These are phyloP conservation scores for Manis crassicaudata DNA, from an alignment of 2,797 vertebrate species.

Conservation along the genomic window DNA sequence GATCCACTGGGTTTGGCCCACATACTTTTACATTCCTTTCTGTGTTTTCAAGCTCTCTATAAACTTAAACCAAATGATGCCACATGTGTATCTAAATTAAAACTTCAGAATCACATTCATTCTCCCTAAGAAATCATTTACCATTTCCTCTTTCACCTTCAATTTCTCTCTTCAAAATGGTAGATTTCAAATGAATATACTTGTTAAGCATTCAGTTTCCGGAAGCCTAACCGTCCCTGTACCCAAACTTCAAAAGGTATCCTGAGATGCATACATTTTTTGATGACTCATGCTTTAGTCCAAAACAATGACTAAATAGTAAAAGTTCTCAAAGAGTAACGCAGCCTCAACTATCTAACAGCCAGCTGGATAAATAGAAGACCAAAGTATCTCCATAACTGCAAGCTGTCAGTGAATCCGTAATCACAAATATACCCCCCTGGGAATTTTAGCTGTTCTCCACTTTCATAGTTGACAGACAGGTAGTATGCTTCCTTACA, in stretches of 20 bases:
- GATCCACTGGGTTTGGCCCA: not conserved
- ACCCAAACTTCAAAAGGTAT: not conserved
- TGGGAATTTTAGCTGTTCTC: not conserved
- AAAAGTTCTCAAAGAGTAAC: not conserved
- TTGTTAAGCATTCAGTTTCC: not conserved
- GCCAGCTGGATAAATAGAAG: not conserved
- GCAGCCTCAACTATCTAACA: not conserved
- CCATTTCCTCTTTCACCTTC: not conserved
- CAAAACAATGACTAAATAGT: not conserved
- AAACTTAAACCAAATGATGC: constrained; percentile 1
- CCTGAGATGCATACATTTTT: not conserved
- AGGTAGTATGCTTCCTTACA: not conserved
- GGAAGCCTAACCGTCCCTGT: not conserved
- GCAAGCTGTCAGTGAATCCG: not conserved
- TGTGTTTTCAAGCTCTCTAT: not conserved
- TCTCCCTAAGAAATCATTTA: not conserved
- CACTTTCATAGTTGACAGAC: not conserved
- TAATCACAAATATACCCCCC: not conserved
- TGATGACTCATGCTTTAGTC: not conserved
- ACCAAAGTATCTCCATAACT: not conserved
- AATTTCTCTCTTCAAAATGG: not conserved
- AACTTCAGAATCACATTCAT: not conserved
- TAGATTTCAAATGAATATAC: not conserved
- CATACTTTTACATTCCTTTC: not conserved
- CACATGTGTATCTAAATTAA: not conserved